These are phyloP conservation scores for Drosophila serrata DNA, from an alignment of 1,140 invertebrate genomes.

Conservation along the genomic window DNA sequence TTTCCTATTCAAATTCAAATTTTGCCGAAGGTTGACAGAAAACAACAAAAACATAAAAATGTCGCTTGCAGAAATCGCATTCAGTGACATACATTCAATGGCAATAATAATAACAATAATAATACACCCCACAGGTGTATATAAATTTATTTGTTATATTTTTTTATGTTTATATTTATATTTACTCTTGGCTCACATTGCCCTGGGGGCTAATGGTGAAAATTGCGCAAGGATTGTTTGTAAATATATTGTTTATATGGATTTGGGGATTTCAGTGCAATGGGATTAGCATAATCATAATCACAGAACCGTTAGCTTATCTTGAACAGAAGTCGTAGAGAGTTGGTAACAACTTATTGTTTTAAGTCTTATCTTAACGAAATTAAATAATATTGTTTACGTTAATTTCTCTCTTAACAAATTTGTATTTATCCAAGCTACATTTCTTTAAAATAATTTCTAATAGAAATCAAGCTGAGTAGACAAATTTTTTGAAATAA, in stretches of 20 bases:
- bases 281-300: constrained; percentile 21
- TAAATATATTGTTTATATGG: neutral
- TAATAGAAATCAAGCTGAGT: neutral
- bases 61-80: constrained; percentile 39
- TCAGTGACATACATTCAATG: constrained; percentile 43
- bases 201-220: constrained; percentile 1
- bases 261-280: neutral
- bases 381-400: constrained; percentile 33
- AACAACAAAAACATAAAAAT: neutral
- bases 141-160: constrained; percentile 18
- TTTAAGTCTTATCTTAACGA: neutral
- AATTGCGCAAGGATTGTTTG: constrained; percentile 31
- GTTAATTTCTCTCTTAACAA: neutral
- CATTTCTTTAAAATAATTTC: neutral
- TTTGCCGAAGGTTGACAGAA: constrained; percentile 43
- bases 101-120: constrained; percentile 20
- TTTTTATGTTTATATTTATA: neutral
- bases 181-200: constrained; percentile 20
- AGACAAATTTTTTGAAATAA: too few relatives aligned
- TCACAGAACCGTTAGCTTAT: constrained; percentile 27
- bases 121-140: constrained; percentile 8
- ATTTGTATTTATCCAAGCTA: neutral
- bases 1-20: constrained; percentile 62
- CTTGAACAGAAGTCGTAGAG: neutral
- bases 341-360: neutral